Percentiles rank a stretch among this genome's conserved stretches.
Evolutionary conservation across 92 coral and sea anemone species (phyloP).

Genomic region (Diadumene lineata): DNA sequence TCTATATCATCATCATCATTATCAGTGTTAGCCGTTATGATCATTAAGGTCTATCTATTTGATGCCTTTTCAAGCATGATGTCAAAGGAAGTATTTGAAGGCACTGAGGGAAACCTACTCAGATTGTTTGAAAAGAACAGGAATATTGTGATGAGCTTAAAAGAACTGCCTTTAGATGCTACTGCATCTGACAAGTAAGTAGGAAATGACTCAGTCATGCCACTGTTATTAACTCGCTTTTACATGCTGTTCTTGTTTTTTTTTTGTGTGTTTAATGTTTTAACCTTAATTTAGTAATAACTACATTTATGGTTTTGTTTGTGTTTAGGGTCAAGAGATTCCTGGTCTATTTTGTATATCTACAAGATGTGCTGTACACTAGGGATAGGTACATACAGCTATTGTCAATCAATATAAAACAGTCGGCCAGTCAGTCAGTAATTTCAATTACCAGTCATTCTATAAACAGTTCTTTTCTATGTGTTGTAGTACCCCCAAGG

Average conservation of each 20-base stretch:
- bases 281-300: too few relatives aligned
- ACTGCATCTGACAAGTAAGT: conserved; percentile 42
- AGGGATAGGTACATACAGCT: conserved; percentile 60
- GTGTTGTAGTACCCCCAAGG: conserved; percentile 60
- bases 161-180: conserved; percentile 75
- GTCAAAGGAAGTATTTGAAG: conserved; percentile 93
- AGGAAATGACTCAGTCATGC: too few relatives aligned
- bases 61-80: conserved; percentile 78
- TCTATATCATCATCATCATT: neutral
- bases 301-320: too few relatives aligned
- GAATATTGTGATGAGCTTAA: conserved; percentile 66
- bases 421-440: too few relatives aligned
- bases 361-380: conserved; percentile 87
- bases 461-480: conserved; percentile 14
- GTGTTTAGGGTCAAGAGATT: conserved; percentile 72
- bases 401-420: neutral
- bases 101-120: conserved; percentile 95
- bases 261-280: too few relatives aligned
- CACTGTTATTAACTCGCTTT: too few relatives aligned
- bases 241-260: too few relatives aligned
- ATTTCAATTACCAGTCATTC: too few relatives aligned
- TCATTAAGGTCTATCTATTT: too few relatives aligned
- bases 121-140: conserved; percentile 97
- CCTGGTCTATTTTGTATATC: conserved; percentile 89
- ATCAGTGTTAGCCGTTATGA: neutral